phyloP scores from a whole-genome alignment of 2,113 vertebrate species.

The Thomomys bottae region DNA sequence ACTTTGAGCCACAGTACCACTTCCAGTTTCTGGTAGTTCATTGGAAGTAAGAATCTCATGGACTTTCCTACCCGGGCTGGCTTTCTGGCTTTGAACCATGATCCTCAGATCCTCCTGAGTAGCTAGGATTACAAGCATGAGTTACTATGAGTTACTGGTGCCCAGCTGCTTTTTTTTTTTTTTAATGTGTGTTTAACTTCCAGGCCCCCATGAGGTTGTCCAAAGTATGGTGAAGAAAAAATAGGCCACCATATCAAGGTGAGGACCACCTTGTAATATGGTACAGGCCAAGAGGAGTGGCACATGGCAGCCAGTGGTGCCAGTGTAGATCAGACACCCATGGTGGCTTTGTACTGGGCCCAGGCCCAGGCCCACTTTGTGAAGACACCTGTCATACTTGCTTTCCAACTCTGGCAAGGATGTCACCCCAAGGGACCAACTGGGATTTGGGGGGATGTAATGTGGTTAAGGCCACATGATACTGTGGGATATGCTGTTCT shows the following conservation, averaged over 20 bases:
- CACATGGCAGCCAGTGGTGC: not conserved
- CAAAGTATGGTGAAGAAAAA: not conserved
- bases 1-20: too few species aligned
- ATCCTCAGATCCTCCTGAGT: too few species aligned
- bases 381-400: not conserved
- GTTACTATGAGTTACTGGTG: too few species aligned
- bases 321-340: not conserved
- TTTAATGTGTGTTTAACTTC: not conserved
- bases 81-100: too few species aligned
- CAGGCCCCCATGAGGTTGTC: not conserved
- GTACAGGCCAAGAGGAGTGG: not conserved
- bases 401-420: not conserved
- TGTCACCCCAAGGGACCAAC: not conserved
- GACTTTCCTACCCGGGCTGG: too few species aligned
- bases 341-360: not conserved
- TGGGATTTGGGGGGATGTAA: not conserved
- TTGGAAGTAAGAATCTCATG: too few species aligned
- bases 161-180: too few species aligned
- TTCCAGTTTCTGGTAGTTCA: too few species aligned
- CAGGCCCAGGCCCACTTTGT: not conserved
- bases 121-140: too few species aligned
- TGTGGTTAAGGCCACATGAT: not conserved
- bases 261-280: not conserved
- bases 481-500: not conserved
- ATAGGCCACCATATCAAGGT: not conserved